Percentiles rank a stretch among this genome's conserved stretches.
Evolutionary conservation across 1,140 invertebrate genomes (phyloP).

Genomic region (Lerema accius): DNA sequence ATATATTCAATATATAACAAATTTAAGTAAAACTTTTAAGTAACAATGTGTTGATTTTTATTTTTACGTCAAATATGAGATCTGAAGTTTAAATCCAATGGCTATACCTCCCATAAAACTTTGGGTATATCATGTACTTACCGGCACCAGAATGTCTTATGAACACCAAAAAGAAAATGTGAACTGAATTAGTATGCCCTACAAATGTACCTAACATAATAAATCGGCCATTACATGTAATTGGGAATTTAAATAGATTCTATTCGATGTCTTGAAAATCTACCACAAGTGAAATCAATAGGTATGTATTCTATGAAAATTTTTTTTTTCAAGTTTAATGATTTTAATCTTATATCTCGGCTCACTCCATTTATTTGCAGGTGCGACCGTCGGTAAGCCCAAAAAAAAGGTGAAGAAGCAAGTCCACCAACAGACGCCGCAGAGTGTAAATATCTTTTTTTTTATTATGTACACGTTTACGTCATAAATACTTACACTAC

Average conservation of each 20-base stretch:
- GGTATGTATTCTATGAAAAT: constrained; percentile 30
- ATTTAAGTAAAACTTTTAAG: constrained; percentile 81
- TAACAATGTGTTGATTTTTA: constrained; percentile 74
- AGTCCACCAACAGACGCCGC: constrained; percentile 52
- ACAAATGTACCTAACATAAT: too few species aligned
- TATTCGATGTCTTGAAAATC: background rate
- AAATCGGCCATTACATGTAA: background rate
- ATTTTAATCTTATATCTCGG: constrained; percentile 1
- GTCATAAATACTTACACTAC: too few species aligned
- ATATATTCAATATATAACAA: constrained; percentile 80
- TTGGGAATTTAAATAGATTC: background rate
- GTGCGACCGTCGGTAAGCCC: constrained; percentile 63
- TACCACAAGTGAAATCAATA: constrained; percentile 7
- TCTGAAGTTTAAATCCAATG: constrained; percentile 58
- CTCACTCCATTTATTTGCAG: constrained; percentile 49
- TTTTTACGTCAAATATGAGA: constrained; percentile 63
- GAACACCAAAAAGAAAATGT: background rate
- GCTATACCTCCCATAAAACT: background rate
- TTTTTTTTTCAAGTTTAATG: background rate
- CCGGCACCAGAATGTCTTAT: background rate
- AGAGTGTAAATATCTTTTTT: constrained; percentile 57
- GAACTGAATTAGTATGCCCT: too few species aligned
- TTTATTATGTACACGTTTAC: constrained; percentile 23
- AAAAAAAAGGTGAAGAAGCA: constrained; percentile 81
- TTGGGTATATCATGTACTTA: constrained; percentile 4